These are phyloP conservation scores for Rhinoraja longicauda DNA, from an alignment of 2,797 vertebrate species.

Conservation along the genomic window DNA sequence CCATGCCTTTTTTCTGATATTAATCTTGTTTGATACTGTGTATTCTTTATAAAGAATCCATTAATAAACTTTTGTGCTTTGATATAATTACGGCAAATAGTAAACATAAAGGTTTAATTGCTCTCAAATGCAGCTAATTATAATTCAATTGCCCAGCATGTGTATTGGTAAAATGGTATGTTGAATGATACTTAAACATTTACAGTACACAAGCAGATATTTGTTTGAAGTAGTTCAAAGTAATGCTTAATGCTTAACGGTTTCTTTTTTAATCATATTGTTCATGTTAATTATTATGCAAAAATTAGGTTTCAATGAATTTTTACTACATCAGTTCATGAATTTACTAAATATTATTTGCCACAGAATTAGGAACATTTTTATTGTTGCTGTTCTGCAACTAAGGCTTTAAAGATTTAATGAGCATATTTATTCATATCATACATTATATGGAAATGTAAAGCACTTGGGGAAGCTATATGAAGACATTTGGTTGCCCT, in stretches of 20 bases:
- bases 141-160: background rate
- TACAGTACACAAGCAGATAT: background rate
- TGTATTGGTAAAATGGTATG: background rate
- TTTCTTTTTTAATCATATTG: background rate
- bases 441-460: background rate
- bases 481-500: background rate
- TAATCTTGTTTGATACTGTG: background rate
- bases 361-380: background rate
- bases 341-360: background rate
- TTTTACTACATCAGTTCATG: background rate
- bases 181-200: background rate
- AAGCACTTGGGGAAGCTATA: background rate
- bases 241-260: background rate
- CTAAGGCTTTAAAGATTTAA: background rate
- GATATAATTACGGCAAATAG: background rate
- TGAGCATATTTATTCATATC: background rate
- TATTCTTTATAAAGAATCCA: background rate
- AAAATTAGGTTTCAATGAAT: background rate
- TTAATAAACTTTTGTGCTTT: background rate
- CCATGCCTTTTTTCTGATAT: background rate
- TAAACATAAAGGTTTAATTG: background rate
- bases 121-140: background rate
- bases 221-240: background rate
- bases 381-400: background rate
- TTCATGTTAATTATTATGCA: background rate